phyloP scores from a whole-genome alignment of 2,888 invertebrate species.

The Philereme transversata region DNA sequence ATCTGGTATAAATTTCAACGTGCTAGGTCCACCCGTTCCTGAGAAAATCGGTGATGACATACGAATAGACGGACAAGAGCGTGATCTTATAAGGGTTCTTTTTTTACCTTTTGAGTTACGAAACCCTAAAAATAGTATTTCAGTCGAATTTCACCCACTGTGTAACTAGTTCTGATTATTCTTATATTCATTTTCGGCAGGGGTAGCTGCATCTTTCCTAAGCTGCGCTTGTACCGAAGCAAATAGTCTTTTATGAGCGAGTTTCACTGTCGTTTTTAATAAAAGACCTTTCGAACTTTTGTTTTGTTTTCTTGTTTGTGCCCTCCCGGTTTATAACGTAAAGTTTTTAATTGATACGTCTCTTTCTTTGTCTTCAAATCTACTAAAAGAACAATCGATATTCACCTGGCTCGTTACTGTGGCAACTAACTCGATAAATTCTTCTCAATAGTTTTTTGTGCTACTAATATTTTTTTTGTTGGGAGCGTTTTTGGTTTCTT shows the following conservation, averaged over 20 bases:
- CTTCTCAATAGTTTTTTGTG: background rate
- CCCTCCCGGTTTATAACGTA: conserved; percentile 55
- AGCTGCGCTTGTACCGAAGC: conserved; percentile 11
- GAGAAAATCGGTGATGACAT: too few relatives aligned
- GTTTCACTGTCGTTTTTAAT: conserved; percentile 60
- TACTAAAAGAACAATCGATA: conserved; percentile 31
- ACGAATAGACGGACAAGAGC: too few relatives aligned
- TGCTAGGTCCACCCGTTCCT: too few relatives aligned
- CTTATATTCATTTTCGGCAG: too few relatives aligned
- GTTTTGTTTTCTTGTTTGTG: conserved; percentile 62
- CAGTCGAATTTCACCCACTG: too few relatives aligned
- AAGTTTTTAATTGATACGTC: conserved; percentile 68
- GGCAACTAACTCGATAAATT: background rate
- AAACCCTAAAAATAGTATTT: too few relatives aligned
- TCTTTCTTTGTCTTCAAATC: conserved; percentile 49
- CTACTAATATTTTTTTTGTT: background rate
- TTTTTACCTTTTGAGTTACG: too few relatives aligned
- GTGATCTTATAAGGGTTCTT: too few relatives aligned
- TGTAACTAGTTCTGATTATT: too few relatives aligned
- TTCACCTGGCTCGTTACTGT: conserved; percentile 16
- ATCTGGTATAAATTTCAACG: too few relatives aligned
- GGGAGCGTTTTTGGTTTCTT: too few relatives aligned
- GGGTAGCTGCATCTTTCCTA: background rate
- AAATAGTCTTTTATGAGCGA: conserved; percentile 50
- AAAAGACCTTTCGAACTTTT: conserved; percentile 60